Conservation (phyloP, 2,888 invertebrate species). For the Synergus gifuensis region DNA sequence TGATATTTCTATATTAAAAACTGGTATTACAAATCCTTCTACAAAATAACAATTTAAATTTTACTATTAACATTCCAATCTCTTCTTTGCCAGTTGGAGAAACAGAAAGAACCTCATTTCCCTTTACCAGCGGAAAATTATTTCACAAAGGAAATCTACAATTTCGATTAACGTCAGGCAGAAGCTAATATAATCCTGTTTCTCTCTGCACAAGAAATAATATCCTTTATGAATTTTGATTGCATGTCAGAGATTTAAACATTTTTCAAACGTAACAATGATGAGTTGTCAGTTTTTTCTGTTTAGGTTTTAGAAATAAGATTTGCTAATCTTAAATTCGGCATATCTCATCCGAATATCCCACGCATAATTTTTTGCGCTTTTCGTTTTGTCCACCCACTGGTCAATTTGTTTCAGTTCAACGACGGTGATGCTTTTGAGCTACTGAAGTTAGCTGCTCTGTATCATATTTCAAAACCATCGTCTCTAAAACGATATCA, state of each 20-base stretch:
- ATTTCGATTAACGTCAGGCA: background rate
- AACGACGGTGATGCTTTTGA: conserved; percentile 36
- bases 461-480: conserved; percentile 38
- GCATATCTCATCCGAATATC: conserved; percentile 21
- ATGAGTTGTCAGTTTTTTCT: background rate
- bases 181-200: background rate
- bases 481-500: conserved; percentile 27
- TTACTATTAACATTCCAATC: conserved; percentile 9
- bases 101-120: conserved; percentile 3
- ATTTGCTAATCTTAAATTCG: background rate
- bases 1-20: background rate
- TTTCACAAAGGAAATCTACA: conserved; percentile 20
- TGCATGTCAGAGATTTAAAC: background rate
- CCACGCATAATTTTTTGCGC: conserved; percentile 34
- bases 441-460: conserved; percentile 28
- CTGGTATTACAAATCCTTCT: background rate
- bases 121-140: conserved; percentile 17
- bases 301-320: background rate
- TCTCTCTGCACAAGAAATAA: background rate
- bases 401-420: conserved; percentile 22
- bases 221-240: background rate
- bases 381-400: conserved; percentile 38
- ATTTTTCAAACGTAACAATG: background rate
- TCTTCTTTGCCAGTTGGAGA: background rate
- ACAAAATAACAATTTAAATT: background rate